Conservation (phyloP, 2,113 vertebrate genomes). For the Neodon shergylaensis region DNA sequence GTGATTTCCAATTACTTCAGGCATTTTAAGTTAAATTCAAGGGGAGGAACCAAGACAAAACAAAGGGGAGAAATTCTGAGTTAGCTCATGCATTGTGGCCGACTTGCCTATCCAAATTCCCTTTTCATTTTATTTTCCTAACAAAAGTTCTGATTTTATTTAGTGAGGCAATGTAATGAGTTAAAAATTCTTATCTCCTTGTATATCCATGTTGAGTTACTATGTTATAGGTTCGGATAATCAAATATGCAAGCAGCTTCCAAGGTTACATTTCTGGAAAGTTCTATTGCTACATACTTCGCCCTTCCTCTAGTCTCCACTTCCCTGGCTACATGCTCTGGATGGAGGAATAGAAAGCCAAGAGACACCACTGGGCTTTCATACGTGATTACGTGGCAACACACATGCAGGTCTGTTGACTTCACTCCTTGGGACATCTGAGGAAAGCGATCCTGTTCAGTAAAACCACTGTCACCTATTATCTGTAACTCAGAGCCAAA, state of each 20-base stretch:
- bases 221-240: not conserved
- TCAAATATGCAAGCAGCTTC: not conserved
- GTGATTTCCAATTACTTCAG: slow-evolving; percentile 64
- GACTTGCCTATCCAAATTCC: not conserved
- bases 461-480: not conserved
- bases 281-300: not conserved
- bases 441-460: not conserved
- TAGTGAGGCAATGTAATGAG: not conserved
- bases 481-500: not conserved
- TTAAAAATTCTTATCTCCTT: not conserved
- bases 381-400: not conserved
- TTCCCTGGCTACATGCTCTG: not conserved
- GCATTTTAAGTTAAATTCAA: slow-evolving; percentile 61
- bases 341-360: not conserved
- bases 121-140: slow-evolving; percentile 13
- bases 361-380: not conserved
- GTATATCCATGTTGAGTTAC: not conserved
- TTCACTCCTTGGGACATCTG: not conserved
- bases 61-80: not conserved
- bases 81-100: not conserved
- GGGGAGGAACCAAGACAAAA: not conserved
- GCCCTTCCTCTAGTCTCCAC: not conserved
- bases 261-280: not conserved
- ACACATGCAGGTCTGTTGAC: not conserved
- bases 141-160: not conserved